Conservation (phyloP, 2,888 invertebrate species). For the Dolichopus griseipennis region DNA sequence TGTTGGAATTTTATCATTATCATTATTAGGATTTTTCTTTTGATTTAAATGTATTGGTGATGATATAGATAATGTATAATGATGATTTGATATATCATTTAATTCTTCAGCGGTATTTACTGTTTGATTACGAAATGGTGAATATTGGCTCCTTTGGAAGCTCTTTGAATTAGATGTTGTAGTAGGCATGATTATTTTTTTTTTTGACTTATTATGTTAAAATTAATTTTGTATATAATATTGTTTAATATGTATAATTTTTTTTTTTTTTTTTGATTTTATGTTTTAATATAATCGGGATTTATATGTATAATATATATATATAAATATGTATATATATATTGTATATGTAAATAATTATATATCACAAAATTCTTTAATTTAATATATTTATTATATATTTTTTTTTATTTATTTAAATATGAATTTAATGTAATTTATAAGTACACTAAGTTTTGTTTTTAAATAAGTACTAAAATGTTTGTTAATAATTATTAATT, state of each 20-base stretch:
- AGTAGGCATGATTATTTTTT: conserved; percentile 15
- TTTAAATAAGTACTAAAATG: no score
- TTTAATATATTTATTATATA: no score
- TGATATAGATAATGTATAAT: no score
- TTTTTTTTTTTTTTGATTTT: neutral
- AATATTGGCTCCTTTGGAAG: conserved; percentile 18
- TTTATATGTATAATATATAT: no score
- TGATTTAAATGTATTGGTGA: no score
- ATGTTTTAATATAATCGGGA: neutral
- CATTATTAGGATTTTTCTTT: neutral
- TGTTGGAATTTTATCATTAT: neutral
- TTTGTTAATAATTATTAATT: no score
- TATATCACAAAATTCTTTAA: no score
- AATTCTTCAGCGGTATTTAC: neutral
- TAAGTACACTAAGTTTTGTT: no score
- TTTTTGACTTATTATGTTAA: neutral
- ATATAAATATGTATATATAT: no score
- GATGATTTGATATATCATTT: neutral
- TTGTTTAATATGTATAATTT: neutral
- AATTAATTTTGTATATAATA: neutral
- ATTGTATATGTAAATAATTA: no score
- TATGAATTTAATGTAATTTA: no score
- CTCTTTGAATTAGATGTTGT: conserved; percentile 18
- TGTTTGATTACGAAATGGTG: conserved; percentile 10
- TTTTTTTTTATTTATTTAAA: no score